Evolutionary conservation across 2,797 vertebrate genomes (phyloP), one percentile per base, ranked within the genome.

Genomic region (Sebastes diaconus): DNA sequence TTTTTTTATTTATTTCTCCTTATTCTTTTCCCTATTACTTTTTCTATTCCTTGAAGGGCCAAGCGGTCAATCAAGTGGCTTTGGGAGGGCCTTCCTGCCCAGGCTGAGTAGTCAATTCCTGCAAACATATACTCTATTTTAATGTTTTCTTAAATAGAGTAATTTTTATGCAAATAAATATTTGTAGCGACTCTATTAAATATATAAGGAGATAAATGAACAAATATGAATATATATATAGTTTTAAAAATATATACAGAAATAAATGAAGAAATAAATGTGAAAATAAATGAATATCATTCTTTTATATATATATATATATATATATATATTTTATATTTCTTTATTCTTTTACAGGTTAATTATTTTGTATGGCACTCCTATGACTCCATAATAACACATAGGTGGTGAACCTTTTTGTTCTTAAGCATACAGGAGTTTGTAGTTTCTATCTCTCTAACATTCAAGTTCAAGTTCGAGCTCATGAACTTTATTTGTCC

Each of bases 121-220:
- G 39, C 39, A 42, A 13, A 42, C 13, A 42, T 42, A 42, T 42
- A 16, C 12, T 16, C 39, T 16, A 42, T 42, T 42, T 42, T 42
- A 42, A 36, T 7, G 0, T 0, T 1, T 0, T 10, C 2, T 12
- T 12, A 36, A 39, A 39, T 14, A 39, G 12, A 39, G 36, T 16
- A 16, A 16, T 18, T 46, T 46, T 1, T 18, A 46, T 16, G 42
- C 42, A 18, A 46, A 42, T 42, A 46, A 18, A 46, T 46, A 46
- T 46, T 46, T 46, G 14, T 46, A 46, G 14, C 18, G 14, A 16
- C 16, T 6, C 6, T 16, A 0, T 18, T 16, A 46, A 52, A 52
- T n/a, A 52, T 20, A 52, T 20, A 52, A 9, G 20, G 7, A 52
- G 8, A 52, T 52, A 52, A 52, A 52, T 52, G 46, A 52, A 52